Base-by-base conservation (phyloP, 2,797 vertebrate species). In the Notoglanidium macrostoma region DNA sequence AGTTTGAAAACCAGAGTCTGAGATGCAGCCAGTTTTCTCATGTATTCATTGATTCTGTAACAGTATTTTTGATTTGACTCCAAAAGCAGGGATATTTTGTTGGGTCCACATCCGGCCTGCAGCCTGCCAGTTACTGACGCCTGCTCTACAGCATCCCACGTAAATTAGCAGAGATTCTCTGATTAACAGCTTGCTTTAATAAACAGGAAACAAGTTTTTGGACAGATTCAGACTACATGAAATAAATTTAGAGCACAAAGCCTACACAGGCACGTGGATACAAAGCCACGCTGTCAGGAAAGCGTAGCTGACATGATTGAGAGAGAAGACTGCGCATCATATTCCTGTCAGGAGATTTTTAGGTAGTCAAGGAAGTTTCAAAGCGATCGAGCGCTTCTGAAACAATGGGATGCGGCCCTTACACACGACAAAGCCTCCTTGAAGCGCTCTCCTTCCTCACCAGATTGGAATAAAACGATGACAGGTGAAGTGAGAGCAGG, bases 181-280 rank as follows among this genome's bases (percentile, higher is more conserved):
- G 76, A 78, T 78, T 29, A 32, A 17, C 76, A 78, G 76, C 8
- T 29, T 55, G 76, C 19, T 78, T 78, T 55, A 35, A 74, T 77
- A 15, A 54, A 29, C 49, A 29, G 49, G 49, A 51, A 29, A 46
- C n/a, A 29, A 21, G 49, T 5, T 32, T 55, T 51, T n/a, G 26
- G 49, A 55, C 14, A 32, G 8, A 55, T 29, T 77, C 74, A 77
- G 15, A 19, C 26, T 29, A 76, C 46, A 54, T 7, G 73, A 76
- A 51, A 51, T n/a, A 76, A 21, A 54, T 29, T 76, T 54, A 2
- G 21, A 55, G 76, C 10, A 78, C 51, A 12, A 35, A 57, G 76
- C 76, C 76, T 23, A 35, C 54, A 9, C 3, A 57, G 54, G 3
- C 19, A 57, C 5, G 54, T 10, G 76, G 3, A 51, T 17, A 57